Percentiles rank a stretch among this genome's conserved stretches.
These are phyloP conservation scores for Sturnus vulgaris DNA, from an alignment of 2,113 vertebrate species.

Conservation along the genomic window DNA sequence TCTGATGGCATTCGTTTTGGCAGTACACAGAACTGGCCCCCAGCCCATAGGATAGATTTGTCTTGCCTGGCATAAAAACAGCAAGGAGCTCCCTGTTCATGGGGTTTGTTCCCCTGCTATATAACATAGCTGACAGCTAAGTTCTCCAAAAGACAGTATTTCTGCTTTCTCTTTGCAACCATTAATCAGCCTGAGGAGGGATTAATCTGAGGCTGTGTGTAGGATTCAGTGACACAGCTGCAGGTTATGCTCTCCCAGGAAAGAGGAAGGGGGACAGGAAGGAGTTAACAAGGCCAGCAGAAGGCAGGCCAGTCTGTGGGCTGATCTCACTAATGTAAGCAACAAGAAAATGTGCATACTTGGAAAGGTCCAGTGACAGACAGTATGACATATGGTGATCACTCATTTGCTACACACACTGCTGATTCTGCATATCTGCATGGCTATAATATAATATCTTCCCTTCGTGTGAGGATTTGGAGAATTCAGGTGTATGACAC, in stretches of 20 bases:
- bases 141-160: background rate
- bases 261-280: background rate
- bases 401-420: background rate
- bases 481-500: background rate
- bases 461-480: background rate
- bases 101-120: background rate
- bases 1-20: background rate
- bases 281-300: conserved; percentile 28
- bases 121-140: background rate
- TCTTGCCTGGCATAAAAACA: background rate
- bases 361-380: conserved; percentile 25
- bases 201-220: background rate
- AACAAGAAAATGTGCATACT: conserved; percentile 25
- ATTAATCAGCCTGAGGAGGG: background rate
- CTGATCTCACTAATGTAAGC: conserved; percentile 22
- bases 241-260: background rate
- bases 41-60: background rate
- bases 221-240: background rate
- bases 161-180: background rate
- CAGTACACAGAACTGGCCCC: background rate
- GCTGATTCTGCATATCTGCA: conserved; percentile 5
- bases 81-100: background rate
- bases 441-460: background rate
- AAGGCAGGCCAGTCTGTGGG: background rate
- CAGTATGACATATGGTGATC: conserved; percentile 17